Percentiles rank a stretch among this genome's conserved stretches.
Evolutionary conservation across 2,113 vertebrate species (phyloP).

Genomic region (Sinocyclocheilus rhinocerous): DNA sequence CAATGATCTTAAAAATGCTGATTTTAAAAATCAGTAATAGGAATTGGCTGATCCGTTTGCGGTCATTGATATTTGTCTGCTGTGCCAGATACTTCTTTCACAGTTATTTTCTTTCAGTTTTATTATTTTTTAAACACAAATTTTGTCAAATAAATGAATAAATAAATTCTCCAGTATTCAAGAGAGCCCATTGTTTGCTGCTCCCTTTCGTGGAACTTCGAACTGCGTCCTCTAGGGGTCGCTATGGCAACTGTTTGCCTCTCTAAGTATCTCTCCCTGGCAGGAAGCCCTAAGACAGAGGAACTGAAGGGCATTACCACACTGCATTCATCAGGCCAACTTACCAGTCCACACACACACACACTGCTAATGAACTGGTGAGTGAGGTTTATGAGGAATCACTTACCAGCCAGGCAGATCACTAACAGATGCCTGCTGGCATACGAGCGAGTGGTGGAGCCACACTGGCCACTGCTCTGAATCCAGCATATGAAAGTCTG

Average conservation of each 20-base stretch:
- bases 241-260: slow-evolving; percentile 40
- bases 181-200: slow-evolving; percentile 16
- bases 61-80: neutral
- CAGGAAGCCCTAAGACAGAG: slow-evolving; percentile 32
- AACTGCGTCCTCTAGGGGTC: no score
- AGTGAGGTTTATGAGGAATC: slow-evolving; percentile 79
- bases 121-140: neutral
- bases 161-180: neutral
- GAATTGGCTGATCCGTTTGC: neutral
- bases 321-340: slow-evolving; percentile 59
- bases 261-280: slow-evolving; percentile 22
- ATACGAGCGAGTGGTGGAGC: slow-evolving; percentile 49
- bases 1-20: neutral
- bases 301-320: slow-evolving; percentile 49
- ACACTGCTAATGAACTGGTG: slow-evolving; percentile 77
- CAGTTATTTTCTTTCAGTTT: neutral
- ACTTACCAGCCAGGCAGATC: slow-evolving; percentile 69
- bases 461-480: slow-evolving; percentile 34
- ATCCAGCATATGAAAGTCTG: slow-evolving; percentile 45
- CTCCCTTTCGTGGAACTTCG: no score
- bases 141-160: neutral
- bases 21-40: neutral
- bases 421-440: slow-evolving; percentile 70
- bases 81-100: neutral
- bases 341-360: slow-evolving; percentile 53